phyloP scores from a whole-genome alignment of 2,797 vertebrate genomes.

The Alauda arvensis region DNA sequence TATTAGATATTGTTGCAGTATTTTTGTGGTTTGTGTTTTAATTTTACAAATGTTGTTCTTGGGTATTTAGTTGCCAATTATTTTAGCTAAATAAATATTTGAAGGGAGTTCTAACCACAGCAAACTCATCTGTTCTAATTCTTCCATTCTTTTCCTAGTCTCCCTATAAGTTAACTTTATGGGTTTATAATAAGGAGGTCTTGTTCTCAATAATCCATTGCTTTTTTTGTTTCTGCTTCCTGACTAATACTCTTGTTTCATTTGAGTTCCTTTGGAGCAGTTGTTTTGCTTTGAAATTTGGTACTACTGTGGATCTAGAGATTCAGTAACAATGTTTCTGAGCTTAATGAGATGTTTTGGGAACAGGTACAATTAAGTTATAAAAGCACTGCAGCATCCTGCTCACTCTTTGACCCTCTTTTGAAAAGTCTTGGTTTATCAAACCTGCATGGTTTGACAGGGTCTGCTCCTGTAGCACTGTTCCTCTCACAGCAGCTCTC shows the following conservation, averaged over 20 bases:
- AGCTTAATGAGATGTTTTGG: background rate
- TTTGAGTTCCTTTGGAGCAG: background rate
- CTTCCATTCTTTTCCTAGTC: background rate
- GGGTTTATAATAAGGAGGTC: background rate
- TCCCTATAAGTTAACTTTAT: background rate
- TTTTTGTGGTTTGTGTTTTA: background rate
- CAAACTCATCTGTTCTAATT: background rate
- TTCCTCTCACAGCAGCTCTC: background rate
- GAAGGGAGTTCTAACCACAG: background rate
- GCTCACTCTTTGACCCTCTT: background rate
- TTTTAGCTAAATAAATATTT: background rate
- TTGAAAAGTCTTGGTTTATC: background rate
- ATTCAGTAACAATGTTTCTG: background rate
- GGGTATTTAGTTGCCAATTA: background rate
- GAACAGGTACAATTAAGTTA: background rate
- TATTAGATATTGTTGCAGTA: background rate
- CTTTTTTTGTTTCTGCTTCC: background rate
- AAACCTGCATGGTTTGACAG: background rate
- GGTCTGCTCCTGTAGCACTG: background rate
- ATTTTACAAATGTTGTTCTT: background rate
- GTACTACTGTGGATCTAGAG: background rate
- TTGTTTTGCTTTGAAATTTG: background rate
- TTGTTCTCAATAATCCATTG: background rate
- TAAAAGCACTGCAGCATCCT: background rate
- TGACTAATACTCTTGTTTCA: background rate